Percentiles rank a stretch among this genome's conserved stretches.
These are phyloP conservation scores for Mercenaria mercenaria DNA, from an alignment of 1,140 invertebrate species.

Conservation along the genomic window DNA sequence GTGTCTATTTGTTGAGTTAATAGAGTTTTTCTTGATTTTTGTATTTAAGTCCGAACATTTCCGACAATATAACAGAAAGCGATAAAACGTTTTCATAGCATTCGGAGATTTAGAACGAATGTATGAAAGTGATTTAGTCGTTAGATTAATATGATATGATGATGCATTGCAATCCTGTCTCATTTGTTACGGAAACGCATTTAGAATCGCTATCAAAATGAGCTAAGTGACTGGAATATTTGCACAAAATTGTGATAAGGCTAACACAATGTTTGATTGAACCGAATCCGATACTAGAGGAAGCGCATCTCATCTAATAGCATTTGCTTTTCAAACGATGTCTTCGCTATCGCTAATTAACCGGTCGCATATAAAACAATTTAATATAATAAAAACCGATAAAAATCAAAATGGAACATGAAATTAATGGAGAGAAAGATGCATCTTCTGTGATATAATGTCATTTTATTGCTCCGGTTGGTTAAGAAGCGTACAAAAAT, in stretches of 20 bases:
- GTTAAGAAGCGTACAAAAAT: too few species aligned
- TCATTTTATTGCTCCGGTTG: too few species aligned
- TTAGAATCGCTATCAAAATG: conserved; percentile 29
- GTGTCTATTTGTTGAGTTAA: neutral
- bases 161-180: conserved; percentile 13
- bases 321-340: neutral
- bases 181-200: conserved; percentile 13
- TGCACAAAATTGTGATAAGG: neutral
- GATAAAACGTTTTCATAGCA: neutral
- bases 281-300: neutral
- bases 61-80: neutral
- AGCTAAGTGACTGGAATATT: conserved; percentile 25
- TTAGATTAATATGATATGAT: neutral
- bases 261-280: neutral
- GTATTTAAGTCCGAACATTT: neutral
- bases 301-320: neutral
- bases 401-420: neutral
- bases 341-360: neutral
- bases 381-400: neutral
- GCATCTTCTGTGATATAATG: too few species aligned
- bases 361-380: neutral
- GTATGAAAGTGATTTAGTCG: conserved; percentile 5
- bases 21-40: neutral
- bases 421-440: neutral
- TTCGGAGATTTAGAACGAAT: neutral